phyloP scores from a whole-genome alignment of 2,888 invertebrate genomes.

The Lathronympha strigana region DNA sequence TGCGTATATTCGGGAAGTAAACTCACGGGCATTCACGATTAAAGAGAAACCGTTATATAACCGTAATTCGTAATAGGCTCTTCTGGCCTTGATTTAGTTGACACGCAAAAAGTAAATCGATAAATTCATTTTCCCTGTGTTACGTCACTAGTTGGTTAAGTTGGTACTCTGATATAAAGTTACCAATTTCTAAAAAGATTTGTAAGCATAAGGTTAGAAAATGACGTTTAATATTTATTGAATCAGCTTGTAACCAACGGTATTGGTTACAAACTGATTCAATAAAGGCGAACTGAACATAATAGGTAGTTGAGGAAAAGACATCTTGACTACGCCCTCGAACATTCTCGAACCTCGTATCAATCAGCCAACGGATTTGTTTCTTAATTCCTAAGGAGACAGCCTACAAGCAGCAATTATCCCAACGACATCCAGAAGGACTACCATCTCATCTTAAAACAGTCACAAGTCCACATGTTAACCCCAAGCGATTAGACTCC shows the following conservation, averaged over 20 bases:
- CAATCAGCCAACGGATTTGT: conserved; percentile 80
- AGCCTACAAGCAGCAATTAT: conserved; percentile 81
- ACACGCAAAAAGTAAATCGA: conserved; percentile 18
- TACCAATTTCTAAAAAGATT: background rate
- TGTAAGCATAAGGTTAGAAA: too few species aligned
- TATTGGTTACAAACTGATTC: too few species aligned
- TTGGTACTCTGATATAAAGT: background rate
- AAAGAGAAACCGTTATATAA: background rate
- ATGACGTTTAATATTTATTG: too few species aligned
- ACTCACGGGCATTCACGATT: too few species aligned
- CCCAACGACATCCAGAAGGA: conserved; percentile 51
- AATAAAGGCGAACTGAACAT: background rate
- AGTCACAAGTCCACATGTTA: conserved; percentile 10
- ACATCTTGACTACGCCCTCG: conserved; percentile 19
- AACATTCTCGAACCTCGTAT: conserved; percentile 59
- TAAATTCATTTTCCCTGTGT: background rate
- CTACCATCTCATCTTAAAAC: background rate
- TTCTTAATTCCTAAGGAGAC: conserved; percentile 80
- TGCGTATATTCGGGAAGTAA: too few species aligned
- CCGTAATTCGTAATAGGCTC: background rate
- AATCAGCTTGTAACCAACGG: too few species aligned
- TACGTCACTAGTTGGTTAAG: background rate
- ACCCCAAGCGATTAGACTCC: conserved; percentile 6
- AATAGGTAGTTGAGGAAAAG: background rate
- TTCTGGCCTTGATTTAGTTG: conserved; percentile 6